A percentile compares a stretch with the other conserved stretches of the same genome.
Conservation (phyloP, 37 sponge, comb jelly and placozoan genomes). For the Bolinopsis microptera region DNA sequence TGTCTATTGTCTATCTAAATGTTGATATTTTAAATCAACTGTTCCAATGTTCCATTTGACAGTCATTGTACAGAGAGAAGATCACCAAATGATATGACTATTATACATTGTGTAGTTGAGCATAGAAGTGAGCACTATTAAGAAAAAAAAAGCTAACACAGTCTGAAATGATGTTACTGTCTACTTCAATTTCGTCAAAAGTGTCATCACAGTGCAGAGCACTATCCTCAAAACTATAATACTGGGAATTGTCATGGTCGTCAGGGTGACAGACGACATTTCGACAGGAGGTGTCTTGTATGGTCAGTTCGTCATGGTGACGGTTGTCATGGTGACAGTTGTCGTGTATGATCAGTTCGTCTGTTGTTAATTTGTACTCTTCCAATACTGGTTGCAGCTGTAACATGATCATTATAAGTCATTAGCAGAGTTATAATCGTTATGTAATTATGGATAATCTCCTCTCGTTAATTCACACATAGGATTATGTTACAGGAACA, state of each 20-base stretch:
- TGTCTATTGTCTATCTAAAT: no score
- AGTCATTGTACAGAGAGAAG: no score
- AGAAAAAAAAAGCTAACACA: neutral
- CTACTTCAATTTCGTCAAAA: neutral
- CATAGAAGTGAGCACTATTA: no score
- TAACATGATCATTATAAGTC: neutral
- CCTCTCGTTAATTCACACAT: no score
- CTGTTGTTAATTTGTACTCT: neutral
- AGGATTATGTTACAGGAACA: no score
- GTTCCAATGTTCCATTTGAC: no score
- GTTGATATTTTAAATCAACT: no score
- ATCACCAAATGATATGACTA: no score
- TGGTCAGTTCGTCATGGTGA: neutral
- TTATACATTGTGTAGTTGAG: no score
- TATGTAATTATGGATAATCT: no score
- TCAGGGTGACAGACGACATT: neutral
- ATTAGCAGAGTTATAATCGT: neutral
- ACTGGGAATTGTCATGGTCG: neutral
- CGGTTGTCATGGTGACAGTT: neutral
- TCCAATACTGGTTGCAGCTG: constrained; percentile 10
- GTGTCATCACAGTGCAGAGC: neutral
- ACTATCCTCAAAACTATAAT: neutral
- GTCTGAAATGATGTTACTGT: neutral
- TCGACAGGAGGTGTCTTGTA: neutral
- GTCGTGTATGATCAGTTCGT: neutral